Base-by-base conservation (phyloP, 2,113 vertebrate genomes). In the Cyprinodon tularosa region DNA sequence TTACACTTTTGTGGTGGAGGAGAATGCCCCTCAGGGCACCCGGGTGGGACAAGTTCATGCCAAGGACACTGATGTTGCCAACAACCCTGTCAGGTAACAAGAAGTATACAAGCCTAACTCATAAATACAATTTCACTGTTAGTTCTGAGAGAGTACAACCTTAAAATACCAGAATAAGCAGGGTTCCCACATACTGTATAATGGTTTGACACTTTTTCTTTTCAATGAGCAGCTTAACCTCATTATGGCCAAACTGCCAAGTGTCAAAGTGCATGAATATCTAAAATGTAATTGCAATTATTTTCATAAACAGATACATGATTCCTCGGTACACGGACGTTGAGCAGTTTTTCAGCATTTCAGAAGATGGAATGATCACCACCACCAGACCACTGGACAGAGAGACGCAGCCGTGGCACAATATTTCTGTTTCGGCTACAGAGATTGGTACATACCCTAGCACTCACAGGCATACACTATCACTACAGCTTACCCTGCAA, bases 281-380 rank as follows among this genome's bases (percentile, higher is more conserved):
- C 39, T 4, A 14, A 6, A 22, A 3, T 47, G 20, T 66, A 12
- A 13, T 4, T 3, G 62, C 17, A 36, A 11, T 13, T 10, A n/a
- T 45, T 66, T 68, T 17, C 64, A 48, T 12, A 1, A 37, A n/a
- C 72, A 99, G 98, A 87, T 99, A 99, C 91, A 95, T 96, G 85
- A 99, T 99, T 76, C 96, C 97, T 86, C 96, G 94, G 62, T 97
- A 98, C 84, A 98, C 97, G 40, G 96, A 99, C 84, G 93, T 98
- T 20, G 97, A 98, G 86, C 96, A 97, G 92, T 98, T 96, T 86
- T 99, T 99, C 90, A 94, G 88, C 77, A 95, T 99, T 83, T 77
- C 94, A 75, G 97, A 99, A 67, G 96, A 98, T 48, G 98, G 98
- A 78, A 94, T 95, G 91, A 98, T 99, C 77, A 97, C 94, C 89